These are phyloP conservation scores for Trissoscelio sp. DNA, from an alignment of 2,888 invertebrate genomes.

Conservation along the genomic window DNA sequence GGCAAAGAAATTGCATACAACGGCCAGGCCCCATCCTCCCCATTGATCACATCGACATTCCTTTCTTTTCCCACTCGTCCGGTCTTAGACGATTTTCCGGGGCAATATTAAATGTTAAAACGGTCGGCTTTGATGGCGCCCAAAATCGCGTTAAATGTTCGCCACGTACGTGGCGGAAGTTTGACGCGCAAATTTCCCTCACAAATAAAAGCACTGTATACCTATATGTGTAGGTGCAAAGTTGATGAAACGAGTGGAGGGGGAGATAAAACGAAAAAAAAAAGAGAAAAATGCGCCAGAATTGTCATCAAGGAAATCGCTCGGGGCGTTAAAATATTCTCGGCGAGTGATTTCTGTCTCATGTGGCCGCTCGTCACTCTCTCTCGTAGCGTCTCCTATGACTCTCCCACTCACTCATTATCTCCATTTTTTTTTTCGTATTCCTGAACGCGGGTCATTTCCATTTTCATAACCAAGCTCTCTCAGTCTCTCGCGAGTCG, in stretches of 20 bases:
- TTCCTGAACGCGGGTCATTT: conserved; percentile 41
- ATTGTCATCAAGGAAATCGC: conserved; percentile 77
- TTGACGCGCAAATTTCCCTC: no score
- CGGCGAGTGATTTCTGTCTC: conserved; percentile 74
- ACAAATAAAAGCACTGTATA: conserved; percentile 37
- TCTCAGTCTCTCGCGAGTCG: conserved; percentile 19
- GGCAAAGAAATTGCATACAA: conserved; percentile 45
- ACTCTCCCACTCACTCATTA: conserved; percentile 28
- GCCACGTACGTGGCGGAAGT: not conserved
- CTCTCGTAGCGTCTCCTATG: not conserved
- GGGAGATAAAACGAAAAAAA: not conserved
- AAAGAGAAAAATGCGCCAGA: conserved; percentile 67
- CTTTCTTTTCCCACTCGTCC: not conserved
- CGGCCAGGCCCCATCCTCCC: conserved; percentile 7
- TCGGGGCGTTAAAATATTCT: conserved; percentile 76
- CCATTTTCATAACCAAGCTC: conserved; percentile 40
- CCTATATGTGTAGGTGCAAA: conserved; percentile 53
- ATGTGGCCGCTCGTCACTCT: conserved; percentile 44
- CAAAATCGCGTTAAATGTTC: conserved; percentile 32
- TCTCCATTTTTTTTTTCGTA: conserved; percentile 40
- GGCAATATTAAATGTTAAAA: conserved; percentile 14
- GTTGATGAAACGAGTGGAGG: conserved; percentile 19
- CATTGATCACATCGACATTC: not conserved
- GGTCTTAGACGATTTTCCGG: conserved; percentile 26
- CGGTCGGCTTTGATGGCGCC: conserved; percentile 14